Conservation (phyloP, 1,140 invertebrate genomes). For the Telenomus remus region DNA sequence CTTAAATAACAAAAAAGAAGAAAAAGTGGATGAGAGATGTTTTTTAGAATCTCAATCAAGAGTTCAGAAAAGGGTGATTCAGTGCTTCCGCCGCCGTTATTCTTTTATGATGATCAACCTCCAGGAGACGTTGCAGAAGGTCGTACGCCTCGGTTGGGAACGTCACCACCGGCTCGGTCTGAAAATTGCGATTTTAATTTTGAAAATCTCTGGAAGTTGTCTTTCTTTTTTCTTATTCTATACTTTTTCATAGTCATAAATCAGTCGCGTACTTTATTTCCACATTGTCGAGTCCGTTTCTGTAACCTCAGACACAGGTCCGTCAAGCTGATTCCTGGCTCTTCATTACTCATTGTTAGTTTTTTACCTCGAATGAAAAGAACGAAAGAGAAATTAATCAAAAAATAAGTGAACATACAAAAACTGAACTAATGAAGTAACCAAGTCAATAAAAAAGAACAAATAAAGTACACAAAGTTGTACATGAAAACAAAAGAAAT, state of each 20-base stretch:
- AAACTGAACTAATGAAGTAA: too few species aligned
- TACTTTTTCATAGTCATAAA: not conserved
- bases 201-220: not conserved
- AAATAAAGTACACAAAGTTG: too few species aligned
- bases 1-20: too few species aligned
- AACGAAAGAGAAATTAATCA: not conserved
- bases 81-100: slow-evolving; percentile 85
- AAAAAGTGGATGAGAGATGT: slow-evolving; percentile 6
- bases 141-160: slow-evolving; percentile 85
- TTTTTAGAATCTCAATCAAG: slow-evolving; percentile 35
- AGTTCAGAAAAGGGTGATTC: slow-evolving; percentile 82
- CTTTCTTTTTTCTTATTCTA: not conserved
- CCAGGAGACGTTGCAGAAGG: slow-evolving; percentile 83
- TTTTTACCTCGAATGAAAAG: slow-evolving; percentile 68
- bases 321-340: slow-evolving; percentile 65
- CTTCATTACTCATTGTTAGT: slow-evolving; percentile 67
- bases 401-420: too few species aligned
- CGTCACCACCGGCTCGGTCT: slow-evolving; percentile 53
- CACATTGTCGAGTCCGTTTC: slow-evolving; percentile 57
- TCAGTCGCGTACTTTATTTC: slow-evolving; percentile 12
- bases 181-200: slow-evolving; percentile 42
- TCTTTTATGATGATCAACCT: slow-evolving; percentile 84
- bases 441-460: too few species aligned
- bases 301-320: slow-evolving; percentile 68
- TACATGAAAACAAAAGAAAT: too few species aligned